Conservation (phyloP, 2,888 invertebrate species). For the Lutraria lutraria region DNA sequence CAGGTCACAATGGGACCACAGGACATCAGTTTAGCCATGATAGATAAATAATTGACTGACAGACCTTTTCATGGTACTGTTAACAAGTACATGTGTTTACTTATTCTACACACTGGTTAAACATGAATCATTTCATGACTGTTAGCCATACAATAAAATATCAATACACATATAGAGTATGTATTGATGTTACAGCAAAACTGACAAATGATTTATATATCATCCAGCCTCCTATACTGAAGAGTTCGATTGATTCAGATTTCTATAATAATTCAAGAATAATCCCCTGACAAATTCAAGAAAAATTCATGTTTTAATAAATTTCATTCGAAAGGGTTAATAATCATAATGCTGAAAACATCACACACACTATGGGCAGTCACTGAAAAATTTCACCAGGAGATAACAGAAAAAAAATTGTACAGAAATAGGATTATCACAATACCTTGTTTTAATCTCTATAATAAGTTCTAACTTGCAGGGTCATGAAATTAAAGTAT, state of each 20-base stretch:
- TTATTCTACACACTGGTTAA: background rate
- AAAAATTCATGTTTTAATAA: too few relatives aligned
- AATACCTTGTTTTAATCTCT: too few relatives aligned
- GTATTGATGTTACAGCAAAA: background rate
- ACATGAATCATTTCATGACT: slow-evolving; percentile 19
- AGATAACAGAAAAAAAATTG: too few relatives aligned
- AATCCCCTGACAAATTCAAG: too few relatives aligned
- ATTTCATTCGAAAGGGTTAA: too few relatives aligned
- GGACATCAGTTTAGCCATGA: background rate
- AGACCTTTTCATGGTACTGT: background rate
- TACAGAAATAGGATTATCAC: too few relatives aligned
- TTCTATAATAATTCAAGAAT: background rate
- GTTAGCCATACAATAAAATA: background rate
- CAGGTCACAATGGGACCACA: background rate
- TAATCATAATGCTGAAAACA: too few relatives aligned
- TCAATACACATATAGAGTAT: background rate
- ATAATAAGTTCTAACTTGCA: too few relatives aligned
- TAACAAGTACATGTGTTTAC: background rate
- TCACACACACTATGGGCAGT: too few relatives aligned
- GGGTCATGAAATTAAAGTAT: too few relatives aligned
- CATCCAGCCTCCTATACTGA: background rate
- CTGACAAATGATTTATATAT: background rate
- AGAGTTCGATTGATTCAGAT: background rate
- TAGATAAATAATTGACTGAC: background rate
- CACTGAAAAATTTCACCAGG: too few relatives aligned